Conservation (phyloP, 2,113 vertebrate species). For the Ammodytes marinus region DNA sequence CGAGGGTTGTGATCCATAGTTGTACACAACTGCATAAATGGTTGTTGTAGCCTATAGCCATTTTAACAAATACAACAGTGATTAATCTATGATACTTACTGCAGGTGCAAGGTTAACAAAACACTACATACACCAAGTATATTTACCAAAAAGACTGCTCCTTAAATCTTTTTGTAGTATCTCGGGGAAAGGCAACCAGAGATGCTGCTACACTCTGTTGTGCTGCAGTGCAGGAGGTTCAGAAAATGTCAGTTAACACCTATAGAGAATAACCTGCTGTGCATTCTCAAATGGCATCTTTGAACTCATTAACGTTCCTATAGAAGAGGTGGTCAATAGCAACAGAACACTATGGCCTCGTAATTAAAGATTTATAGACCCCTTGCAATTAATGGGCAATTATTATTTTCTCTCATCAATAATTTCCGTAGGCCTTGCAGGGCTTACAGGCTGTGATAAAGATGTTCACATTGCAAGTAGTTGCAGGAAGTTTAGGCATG, state of each 20-base stretch:
- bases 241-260: constrained; percentile 23
- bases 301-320: constrained; percentile 35
- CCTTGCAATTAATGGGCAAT: constrained; percentile 37
- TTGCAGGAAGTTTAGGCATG: constrained; percentile 87
- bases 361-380: constrained; percentile 51
- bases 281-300: constrained; percentile 26
- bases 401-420: constrained; percentile 47
- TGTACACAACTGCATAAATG: background rate
- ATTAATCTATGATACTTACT: background rate
- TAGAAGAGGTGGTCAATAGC: constrained; percentile 39
- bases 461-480: constrained; percentile 84
- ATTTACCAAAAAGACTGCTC: constrained; percentile 30
- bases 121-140: constrained; percentile 7
- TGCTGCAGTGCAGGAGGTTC: constrained; percentile 22
- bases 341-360: constrained; percentile 30
- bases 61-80: background rate
- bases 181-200: constrained; percentile 9
- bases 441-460: constrained; percentile 66
- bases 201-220: background rate
- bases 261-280: constrained; percentile 6
- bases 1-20: background rate
- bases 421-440: constrained; percentile 71
- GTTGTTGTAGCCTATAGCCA: background rate
- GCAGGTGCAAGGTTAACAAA: background rate
- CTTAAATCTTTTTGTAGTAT: background rate